These are phyloP conservation scores for Montipora cactus DNA, from an alignment of 64 coral and sea anemone species.

Conservation along the genomic window DNA sequence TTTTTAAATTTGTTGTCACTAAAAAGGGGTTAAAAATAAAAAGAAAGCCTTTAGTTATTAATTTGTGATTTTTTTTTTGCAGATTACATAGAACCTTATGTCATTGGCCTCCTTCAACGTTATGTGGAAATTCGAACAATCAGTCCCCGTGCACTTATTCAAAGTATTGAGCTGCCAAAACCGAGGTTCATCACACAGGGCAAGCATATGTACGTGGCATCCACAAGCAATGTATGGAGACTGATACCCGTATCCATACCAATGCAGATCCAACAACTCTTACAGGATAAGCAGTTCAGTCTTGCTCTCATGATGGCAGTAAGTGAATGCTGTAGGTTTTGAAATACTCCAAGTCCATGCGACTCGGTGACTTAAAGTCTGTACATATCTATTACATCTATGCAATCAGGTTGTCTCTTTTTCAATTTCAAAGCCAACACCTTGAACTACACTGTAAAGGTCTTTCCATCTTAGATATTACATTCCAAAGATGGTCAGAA, in stretches of 20 bases:
- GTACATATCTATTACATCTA: too few species aligned
- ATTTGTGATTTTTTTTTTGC: background rate
- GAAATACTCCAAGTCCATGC: too few species aligned
- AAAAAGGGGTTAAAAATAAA: too few species aligned
- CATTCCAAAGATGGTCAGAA: too few species aligned
- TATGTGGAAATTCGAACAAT: conserved; percentile 96
- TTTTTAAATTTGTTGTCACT: too few species aligned
- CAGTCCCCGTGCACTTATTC: conserved; percentile 87
- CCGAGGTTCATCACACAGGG: conserved; percentile 80
- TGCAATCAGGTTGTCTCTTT: too few species aligned
- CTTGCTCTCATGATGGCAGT: conserved; percentile 95
- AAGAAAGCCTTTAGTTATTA: background rate
- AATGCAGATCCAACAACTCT: conserved; percentile 94
- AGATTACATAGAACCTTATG: conserved; percentile 94
- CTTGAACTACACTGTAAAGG: too few species aligned
- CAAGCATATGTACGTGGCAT: conserved; percentile 94
- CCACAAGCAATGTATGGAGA: conserved; percentile 87
- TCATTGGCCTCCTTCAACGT: conserved; percentile 93
- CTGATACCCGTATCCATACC: conserved; percentile 96
- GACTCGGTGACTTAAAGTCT: too few species aligned
- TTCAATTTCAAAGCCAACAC: too few species aligned
- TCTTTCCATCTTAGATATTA: too few species aligned
- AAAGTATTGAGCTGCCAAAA: conserved; percentile 96
- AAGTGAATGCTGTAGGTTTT: conserved; percentile 30
- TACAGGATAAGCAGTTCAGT: conserved; percentile 95